phyloP scores from a whole-genome alignment of 2,888 invertebrate genomes.

The Anticlea derivata region DNA sequence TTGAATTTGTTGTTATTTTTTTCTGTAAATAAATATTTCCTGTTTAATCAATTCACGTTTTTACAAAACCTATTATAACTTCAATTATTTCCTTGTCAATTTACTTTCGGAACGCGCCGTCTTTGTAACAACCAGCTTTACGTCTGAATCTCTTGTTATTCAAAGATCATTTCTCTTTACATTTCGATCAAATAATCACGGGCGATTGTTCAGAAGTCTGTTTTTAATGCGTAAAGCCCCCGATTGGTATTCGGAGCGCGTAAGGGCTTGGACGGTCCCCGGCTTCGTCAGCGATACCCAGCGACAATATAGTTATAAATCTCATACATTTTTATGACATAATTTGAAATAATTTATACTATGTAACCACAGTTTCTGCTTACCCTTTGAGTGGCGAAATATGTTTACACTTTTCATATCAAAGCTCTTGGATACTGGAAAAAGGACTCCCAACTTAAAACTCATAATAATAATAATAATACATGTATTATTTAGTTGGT shows the following conservation, averaged over 20 bases:
- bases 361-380: constrained; percentile 37
- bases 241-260: constrained; percentile 59
- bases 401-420: background rate
- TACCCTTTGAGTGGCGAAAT: constrained; percentile 7
- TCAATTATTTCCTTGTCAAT: constrained; percentile 1
- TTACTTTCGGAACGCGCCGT: constrained; percentile 1
- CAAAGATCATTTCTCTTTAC: constrained; percentile 28
- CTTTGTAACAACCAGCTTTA: constrained; percentile 15
- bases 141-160: constrained; percentile 22
- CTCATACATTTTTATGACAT: constrained; percentile 71
- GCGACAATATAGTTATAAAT: constrained; percentile 63
- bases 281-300: constrained; percentile 49
- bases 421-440: no score
- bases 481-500: no score
- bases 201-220: constrained; percentile 46
- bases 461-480: no score
- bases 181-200: constrained; percentile 30
- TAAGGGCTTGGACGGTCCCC: constrained; percentile 42
- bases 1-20: no score
- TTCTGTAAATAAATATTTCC: no score
- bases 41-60: no score
- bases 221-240: constrained; percentile 59
- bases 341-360: constrained; percentile 57
- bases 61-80: background rate
- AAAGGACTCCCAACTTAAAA: no score